Evolutionary conservation across 1,140 invertebrate genomes (phyloP).

Genomic region (Papilio glaucus): DNA sequence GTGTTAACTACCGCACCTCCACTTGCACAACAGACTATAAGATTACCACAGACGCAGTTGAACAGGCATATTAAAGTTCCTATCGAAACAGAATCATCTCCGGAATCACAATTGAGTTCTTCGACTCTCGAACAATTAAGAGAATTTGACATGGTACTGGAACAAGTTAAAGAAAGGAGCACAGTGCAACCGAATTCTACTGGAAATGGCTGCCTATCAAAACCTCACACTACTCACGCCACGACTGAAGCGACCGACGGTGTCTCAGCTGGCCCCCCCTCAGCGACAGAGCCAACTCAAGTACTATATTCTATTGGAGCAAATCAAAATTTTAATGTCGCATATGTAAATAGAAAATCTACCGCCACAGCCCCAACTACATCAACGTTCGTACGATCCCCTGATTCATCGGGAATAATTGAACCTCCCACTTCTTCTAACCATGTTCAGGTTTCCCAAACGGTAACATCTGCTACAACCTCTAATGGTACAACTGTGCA

Average conservation of each 20-base stretch:
- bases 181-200: slow-evolving; percentile 81
- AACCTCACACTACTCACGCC: slow-evolving; percentile 56
- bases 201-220: slow-evolving; percentile 49
- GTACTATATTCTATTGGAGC: slow-evolving; percentile 78
- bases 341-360: slow-evolving; percentile 78
- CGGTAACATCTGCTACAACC: slow-evolving; percentile 78
- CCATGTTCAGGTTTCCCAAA: slow-evolving; percentile 66
- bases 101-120: slow-evolving; percentile 80
- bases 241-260: slow-evolving; percentile 61
- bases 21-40: slow-evolving; percentile 76
- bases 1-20: slow-evolving; percentile 78
- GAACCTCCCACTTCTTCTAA: slow-evolving; percentile 74
- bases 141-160: slow-evolving; percentile 92
- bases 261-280: slow-evolving; percentile 51
- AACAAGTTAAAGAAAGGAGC: slow-evolving; percentile 91
- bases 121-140: slow-evolving; percentile 90
- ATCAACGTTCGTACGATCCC: slow-evolving; percentile 66
- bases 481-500: slow-evolving; percentile 64
- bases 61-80: slow-evolving; percentile 63
- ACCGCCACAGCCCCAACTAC: slow-evolving; percentile 60
- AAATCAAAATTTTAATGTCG: slow-evolving; percentile 75
- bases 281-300: slow-evolving; percentile 64
- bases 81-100: slow-evolving; percentile 62
- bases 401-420: slow-evolving; percentile 72
- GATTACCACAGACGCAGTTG: slow-evolving; percentile 72